These are phyloP conservation scores for Leptopilina drosophilae DNA, from an alignment of 2,888 invertebrate genomes.

Conservation along the genomic window DNA sequence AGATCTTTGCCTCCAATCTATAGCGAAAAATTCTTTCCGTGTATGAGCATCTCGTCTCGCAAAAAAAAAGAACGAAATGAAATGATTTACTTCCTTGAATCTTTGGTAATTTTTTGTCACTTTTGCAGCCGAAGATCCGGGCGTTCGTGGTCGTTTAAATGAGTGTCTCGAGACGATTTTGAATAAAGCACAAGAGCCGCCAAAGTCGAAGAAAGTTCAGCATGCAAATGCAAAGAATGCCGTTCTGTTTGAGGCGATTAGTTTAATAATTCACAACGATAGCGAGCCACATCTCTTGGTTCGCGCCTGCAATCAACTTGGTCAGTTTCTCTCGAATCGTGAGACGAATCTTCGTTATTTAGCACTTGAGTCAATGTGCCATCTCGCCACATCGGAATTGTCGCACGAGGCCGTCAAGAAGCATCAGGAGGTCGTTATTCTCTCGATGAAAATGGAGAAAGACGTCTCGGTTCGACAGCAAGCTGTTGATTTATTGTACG, in stretches of 20 bases:
- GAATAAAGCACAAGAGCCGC: conserved; percentile 99
- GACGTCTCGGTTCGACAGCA: conserved; percentile 98
- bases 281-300: conserved; percentile 97
- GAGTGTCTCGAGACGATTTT: conserved; percentile 99
- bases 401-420: conserved; percentile 99
- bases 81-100: neutral
- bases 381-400: conserved; percentile 98
- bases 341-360: conserved; percentile 99
- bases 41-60: conserved; percentile 23
- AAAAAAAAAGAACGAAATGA: neutral
- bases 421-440: conserved; percentile 99
- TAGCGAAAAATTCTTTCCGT: conserved; percentile 18
- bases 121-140: conserved; percentile 89
- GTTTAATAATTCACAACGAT: conserved; percentile 99
- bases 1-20: neutral
- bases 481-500: conserved; percentile 98
- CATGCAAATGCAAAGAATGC: conserved; percentile 99
- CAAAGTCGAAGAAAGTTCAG: conserved; percentile 99
- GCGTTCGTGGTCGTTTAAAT: conserved; percentile 95
- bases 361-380: conserved; percentile 99
- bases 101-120: neutral
- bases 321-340: conserved; percentile 97
- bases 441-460: conserved; percentile 99
- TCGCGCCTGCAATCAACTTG: conserved; percentile 98
- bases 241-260: conserved; percentile 99